Evolutionary conservation across 2,113 vertebrate genomes (phyloP).

Genomic region (Dromas ardeola): DNA sequence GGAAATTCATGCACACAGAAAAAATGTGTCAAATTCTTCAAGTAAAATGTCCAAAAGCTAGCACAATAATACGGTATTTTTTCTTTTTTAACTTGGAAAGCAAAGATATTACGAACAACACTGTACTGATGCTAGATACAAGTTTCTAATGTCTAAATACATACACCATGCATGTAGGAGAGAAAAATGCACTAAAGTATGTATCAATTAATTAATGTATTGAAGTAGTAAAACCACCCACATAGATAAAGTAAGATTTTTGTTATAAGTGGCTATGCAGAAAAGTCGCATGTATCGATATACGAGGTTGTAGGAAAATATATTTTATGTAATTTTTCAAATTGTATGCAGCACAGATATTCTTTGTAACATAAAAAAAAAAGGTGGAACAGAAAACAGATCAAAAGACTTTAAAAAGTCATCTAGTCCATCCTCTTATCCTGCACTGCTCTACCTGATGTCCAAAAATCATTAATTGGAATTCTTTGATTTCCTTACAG

Average conservation of each 20-base stretch:
- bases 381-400: neutral
- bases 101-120: neutral
- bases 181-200: neutral
- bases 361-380: neutral
- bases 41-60: neutral
- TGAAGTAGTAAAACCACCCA: neutral
- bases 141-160: neutral
- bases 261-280: neutral
- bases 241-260: neutral
- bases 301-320: neutral
- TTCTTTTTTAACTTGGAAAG: neutral
- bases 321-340: neutral
- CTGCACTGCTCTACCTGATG: neutral
- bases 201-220: neutral
- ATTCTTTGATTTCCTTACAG: neutral
- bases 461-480: neutral
- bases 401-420: neutral
- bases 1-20: neutral
- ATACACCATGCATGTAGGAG: neutral
- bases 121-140: neutral
- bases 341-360: neutral
- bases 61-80: neutral
- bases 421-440: neutral
- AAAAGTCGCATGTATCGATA: neutral
- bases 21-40: neutral